Conservation (phyloP, 2,797 vertebrate genomes). For the Coccyzus lansbergi region DNA sequence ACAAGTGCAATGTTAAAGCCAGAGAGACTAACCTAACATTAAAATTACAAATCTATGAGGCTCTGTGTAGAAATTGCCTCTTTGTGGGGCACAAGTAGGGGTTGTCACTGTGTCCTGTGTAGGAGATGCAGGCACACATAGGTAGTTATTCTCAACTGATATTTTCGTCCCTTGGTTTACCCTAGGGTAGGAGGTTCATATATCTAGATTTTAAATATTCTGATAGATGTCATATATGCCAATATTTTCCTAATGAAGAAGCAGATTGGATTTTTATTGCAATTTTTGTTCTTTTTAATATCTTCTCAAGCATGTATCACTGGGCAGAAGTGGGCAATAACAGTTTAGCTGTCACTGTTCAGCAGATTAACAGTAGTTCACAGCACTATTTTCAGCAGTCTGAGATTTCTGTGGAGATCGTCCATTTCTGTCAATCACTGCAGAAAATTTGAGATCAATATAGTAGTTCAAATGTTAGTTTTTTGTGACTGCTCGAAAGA, state of each 20-base stretch:
- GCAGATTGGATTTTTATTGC: neutral
- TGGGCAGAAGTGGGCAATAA: neutral
- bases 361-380: neutral
- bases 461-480: neutral
- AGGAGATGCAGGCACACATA: neutral
- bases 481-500: neutral
- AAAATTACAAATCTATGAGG: neutral
- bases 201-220: neutral
- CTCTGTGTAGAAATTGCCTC: neutral
- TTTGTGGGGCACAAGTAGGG: neutral
- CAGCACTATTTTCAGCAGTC: neutral
- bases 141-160: neutral
- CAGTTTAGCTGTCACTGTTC: neutral
- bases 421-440: neutral
- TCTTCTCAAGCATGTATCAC: neutral
- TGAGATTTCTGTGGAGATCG: neutral
- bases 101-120: neutral
- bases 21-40: neutral
- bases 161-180: neutral
- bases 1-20: neutral
- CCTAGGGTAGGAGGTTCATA: neutral
- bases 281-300: neutral
- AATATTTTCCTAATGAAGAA: neutral
- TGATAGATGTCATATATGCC: neutral
- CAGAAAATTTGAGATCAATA: neutral